phyloP scores from a whole-genome alignment of 37 sponge, comb jelly and placozoan genomes.

The Tethya wilhelma region DNA sequence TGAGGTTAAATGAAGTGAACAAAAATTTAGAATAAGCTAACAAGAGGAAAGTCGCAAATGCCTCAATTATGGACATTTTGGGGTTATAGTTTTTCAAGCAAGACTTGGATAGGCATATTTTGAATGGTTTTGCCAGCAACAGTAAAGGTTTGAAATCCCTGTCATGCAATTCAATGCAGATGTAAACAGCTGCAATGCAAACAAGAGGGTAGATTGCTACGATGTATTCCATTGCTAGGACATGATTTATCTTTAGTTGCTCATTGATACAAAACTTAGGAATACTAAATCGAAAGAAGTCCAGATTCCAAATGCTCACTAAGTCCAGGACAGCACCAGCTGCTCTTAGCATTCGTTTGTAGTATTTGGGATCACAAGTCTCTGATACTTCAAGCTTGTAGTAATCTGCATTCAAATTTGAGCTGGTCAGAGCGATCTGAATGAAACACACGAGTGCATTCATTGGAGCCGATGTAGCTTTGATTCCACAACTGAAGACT shows the following conservation, averaged over 20 bases:
- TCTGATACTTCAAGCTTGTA: too few species aligned
- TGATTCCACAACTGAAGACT: neutral
- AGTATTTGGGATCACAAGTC: too few species aligned
- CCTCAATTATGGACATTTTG: too few species aligned
- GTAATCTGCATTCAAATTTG: neutral
- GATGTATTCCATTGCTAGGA: constrained; percentile 22
- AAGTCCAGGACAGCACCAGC: too few species aligned
- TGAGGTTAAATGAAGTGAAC: neutral
- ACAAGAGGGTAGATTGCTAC: constrained; percentile 58
- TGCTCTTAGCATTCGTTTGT: too few species aligned
- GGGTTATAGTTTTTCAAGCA: too few species aligned
- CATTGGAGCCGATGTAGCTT: neutral
- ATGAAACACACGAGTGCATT: neutral
- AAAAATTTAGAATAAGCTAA: constrained; percentile 15
- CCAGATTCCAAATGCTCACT: constrained; percentile 38
- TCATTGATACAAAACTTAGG: constrained; percentile 30
- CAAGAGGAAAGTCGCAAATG: constrained; percentile 21
- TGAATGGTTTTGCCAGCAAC: constrained; percentile 17
- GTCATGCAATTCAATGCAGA: constrained; percentile 19
- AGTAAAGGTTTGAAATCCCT: constrained; percentile 1
- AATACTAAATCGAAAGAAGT: constrained; percentile 44
- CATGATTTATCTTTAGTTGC: neutral
- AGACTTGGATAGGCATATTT: too few species aligned
- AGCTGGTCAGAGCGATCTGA: neutral
- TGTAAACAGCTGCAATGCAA: neutral